Base-by-base conservation (phyloP, 2,113 vertebrate genomes). In the Madoqua kirkii region DNA sequence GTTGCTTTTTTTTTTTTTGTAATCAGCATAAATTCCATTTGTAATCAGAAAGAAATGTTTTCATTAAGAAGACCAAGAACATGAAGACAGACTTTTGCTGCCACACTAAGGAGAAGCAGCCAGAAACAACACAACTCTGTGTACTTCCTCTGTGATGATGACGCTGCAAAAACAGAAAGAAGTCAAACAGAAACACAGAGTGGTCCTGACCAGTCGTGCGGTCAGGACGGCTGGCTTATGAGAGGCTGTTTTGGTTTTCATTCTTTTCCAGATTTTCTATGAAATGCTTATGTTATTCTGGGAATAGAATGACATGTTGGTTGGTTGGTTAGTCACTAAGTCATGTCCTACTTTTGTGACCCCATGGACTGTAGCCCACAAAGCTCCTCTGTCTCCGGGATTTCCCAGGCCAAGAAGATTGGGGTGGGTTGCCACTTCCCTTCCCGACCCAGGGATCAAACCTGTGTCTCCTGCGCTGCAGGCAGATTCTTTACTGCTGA, bases 211-310 rank as follows among this genome's bases (percentile, higher is more conserved):
- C 57, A 71, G 52, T 1, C 62, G 5, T n/a, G 64, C 59, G 67
- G 6, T 88, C 33, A 78, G 55, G 31, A 60, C 55, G 79, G 33
- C 33, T 93, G 90, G 36, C 71, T 93, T 85, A 33, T 31, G 31
- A 95, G 85, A 54, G 57, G 1, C 7, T 50, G 74, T 31, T 52
- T 52, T 21, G 16, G 43, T 14, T 55, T 54, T 9, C 57, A 43
- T 43, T 33, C 10, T 83, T 88, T 93, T 55, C 17, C 33, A 89
- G 84, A 84, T 71, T 96, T 91, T 89, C 43, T 87, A 54, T 93
- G 43, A 97, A 89, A 93, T 62, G 10, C 50, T 87, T 74, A 59
- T 67, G 17, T 78, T 93, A 93, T 82, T 94, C 50, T 89, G 91
- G 14, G 33, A 76, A 84, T 71, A 52, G 86, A 96, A 50, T 60